Percentiles rank a stretch among this genome's conserved stretches.
phyloP scores from a whole-genome alignment of 2,888 invertebrate genomes.

The Automeris io region DNA sequence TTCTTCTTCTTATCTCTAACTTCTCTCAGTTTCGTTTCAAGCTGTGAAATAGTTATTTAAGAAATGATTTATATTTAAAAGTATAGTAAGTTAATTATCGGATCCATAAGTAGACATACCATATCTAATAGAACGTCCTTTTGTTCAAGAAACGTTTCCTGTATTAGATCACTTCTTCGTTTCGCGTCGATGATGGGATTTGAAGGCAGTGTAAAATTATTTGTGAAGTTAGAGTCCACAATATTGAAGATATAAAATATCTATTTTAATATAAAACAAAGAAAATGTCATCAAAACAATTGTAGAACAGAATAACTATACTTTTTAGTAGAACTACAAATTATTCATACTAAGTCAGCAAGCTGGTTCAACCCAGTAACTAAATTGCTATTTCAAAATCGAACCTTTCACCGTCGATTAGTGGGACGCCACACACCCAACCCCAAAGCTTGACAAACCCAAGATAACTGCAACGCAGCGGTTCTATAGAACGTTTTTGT shows the following conservation, averaged over 20 bases:
- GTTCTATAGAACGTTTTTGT: too few relatives aligned
- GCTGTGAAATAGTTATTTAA: conserved; percentile 22
- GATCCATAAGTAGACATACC: conserved; percentile 26
- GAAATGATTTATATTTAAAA: neutral
- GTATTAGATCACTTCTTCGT: conserved; percentile 37
- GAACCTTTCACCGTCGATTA: too few relatives aligned
- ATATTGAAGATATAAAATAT: conserved; percentile 6
- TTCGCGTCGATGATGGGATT: conserved; percentile 28
- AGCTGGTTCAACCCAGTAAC: too few relatives aligned
- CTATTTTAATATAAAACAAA: conserved; percentile 2
- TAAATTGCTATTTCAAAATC: too few relatives aligned
- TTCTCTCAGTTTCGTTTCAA: conserved; percentile 58
- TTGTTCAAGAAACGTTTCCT: conserved; percentile 52
- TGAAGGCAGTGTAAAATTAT: conserved; percentile 9
- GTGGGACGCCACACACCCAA: too few relatives aligned
- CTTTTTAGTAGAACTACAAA: too few relatives aligned
- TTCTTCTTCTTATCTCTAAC: conserved; percentile 51
- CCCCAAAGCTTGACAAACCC: too few relatives aligned
- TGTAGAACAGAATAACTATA: too few relatives aligned
- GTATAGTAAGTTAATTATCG: conserved; percentile 2
- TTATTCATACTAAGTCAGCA: too few relatives aligned
- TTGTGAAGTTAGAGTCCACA: conserved; percentile 16
- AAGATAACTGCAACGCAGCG: too few relatives aligned
- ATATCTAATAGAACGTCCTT: conserved; percentile 54
- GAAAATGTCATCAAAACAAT: too few relatives aligned